These are phyloP conservation scores for Thereuonema tuberculata DNA, from an alignment of 1,140 invertebrate genomes.

Conservation along the genomic window DNA sequence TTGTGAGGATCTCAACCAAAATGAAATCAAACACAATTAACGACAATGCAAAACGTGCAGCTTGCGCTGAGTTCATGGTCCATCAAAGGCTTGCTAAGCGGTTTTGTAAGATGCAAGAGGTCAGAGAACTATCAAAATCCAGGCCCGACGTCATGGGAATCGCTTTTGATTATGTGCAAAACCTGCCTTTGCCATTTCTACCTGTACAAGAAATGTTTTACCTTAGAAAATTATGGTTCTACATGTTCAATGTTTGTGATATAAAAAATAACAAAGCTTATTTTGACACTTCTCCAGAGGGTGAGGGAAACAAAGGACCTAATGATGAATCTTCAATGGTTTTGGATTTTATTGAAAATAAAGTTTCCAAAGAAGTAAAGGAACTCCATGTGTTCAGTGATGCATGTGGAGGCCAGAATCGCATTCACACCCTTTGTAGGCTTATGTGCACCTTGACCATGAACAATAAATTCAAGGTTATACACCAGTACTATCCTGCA, in stretches of 20 bases:
- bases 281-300: slow-evolving; percentile 9
- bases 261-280: not conserved
- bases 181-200: not conserved
- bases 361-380: slow-evolving; percentile 15
- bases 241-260: not conserved
- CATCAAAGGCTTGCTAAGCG: not conserved
- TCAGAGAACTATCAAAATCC: not conserved
- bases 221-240: not conserved
- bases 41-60: not conserved
- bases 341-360: slow-evolving; percentile 16
- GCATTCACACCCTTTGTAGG: slow-evolving; percentile 20
- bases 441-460: slow-evolving; percentile 19
- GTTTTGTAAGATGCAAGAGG: too few species aligned
- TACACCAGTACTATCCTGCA: not conserved
- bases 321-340: slow-evolving; percentile 24
- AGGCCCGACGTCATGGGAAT: not conserved
- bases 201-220: not conserved
- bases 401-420: slow-evolving; percentile 22
- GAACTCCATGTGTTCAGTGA: slow-evolving; percentile 23
- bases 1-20: not conserved
- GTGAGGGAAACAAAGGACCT: slow-evolving; percentile 18
- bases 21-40: not conserved
- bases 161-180: not conserved
- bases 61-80: not conserved
- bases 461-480: not conserved